Conservation (phyloP, 2,113 vertebrate genomes). For the Chionomys nivalis region DNA sequence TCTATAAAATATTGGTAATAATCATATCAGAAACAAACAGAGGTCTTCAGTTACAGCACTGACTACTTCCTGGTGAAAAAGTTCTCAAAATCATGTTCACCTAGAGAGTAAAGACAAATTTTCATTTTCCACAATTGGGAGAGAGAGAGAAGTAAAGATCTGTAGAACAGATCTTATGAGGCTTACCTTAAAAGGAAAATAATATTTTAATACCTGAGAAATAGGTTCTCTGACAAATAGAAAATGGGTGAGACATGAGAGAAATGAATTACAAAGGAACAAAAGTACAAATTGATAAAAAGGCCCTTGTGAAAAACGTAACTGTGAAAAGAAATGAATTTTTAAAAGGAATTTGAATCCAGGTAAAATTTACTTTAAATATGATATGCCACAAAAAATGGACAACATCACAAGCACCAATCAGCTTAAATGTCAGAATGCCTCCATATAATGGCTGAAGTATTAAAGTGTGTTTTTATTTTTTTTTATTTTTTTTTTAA, state of each 20-base stretch:
- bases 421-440: neutral
- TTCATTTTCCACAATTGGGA: slow-evolving; percentile 57
- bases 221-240: slow-evolving; percentile 18
- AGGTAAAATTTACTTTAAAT: slow-evolving; percentile 39
- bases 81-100: neutral
- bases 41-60: slow-evolving; percentile 11
- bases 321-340: slow-evolving; percentile 1
- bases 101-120: slow-evolving; percentile 34
- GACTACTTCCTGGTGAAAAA: slow-evolving; percentile 43
- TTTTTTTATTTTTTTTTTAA: too few relatives aligned
- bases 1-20: slow-evolving; percentile 22
- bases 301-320: neutral
- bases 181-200: neutral
- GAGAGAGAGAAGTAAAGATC: slow-evolving; percentile 11
- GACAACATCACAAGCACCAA: neutral
- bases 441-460: neutral
- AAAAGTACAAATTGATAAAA: neutral
- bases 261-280: neutral
- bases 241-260: slow-evolving; percentile 17
- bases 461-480: neutral
- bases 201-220: neutral
- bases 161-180: neutral
- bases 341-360: neutral
- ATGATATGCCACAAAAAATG: neutral
- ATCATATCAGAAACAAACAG: slow-evolving; percentile 16